Conservation (phyloP, 2,797 vertebrate species). For the Notamacropus eugenii region DNA sequence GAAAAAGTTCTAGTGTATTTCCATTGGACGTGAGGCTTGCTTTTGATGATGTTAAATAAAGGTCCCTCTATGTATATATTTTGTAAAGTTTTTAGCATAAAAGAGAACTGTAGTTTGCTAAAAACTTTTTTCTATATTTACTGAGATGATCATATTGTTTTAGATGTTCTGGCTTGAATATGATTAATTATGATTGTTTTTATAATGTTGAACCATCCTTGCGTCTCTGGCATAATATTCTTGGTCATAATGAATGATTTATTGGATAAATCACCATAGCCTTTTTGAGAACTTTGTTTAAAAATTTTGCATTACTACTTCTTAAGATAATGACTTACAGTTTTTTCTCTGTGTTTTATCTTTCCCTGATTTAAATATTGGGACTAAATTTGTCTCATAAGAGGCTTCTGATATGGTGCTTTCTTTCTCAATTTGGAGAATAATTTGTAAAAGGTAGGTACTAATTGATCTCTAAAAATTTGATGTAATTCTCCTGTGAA, state of each 20-base stretch:
- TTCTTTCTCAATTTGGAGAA: neutral
- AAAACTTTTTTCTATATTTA: neutral
- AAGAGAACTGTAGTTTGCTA: neutral
- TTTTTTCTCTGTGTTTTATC: neutral
- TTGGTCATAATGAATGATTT: neutral
- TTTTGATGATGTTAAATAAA: neutral
- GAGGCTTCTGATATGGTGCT: neutral
- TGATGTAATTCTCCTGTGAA: neutral
- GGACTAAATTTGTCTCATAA: neutral
- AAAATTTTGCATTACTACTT: neutral
- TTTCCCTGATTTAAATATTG: neutral
- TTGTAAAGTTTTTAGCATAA: neutral
- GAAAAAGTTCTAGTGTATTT: neutral
- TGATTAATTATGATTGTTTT: neutral
- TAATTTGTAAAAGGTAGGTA: neutral
- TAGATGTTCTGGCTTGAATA: neutral
- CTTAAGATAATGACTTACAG: neutral
- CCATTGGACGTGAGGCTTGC: neutral
- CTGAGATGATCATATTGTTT: neutral
- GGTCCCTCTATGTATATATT: neutral
- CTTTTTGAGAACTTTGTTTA: neutral
- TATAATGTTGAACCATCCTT: neutral
- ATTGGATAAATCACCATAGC: neutral
- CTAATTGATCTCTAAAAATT: neutral
- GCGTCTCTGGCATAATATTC: neutral